These are phyloP conservation scores for Pyrocoelia pectoralis DNA, from an alignment of 2,888 invertebrate genomes.

Conservation along the genomic window DNA sequence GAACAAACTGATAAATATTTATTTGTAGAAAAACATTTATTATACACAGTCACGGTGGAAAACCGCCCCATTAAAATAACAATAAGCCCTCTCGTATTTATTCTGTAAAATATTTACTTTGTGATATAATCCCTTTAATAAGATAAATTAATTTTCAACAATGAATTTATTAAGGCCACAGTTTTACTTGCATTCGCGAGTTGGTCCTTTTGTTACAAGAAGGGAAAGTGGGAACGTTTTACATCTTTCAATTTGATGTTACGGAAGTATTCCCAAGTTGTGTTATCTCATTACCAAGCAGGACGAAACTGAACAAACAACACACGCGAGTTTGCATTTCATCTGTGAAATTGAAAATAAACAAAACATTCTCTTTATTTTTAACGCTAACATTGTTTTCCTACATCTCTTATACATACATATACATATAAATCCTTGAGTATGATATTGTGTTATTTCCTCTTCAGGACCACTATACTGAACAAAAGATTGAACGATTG, in stretches of 20 bases:
- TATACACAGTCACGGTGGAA: not conserved
- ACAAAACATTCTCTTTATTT: constrained; percentile 43
- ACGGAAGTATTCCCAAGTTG: constrained; percentile 41
- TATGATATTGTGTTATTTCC: no score
- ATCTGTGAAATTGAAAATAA: constrained; percentile 53
- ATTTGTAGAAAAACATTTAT: constrained; percentile 4
- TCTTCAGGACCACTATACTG: no score
- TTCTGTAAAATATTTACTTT: not conserved
- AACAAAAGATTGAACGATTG: no score
- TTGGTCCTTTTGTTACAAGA: no score
- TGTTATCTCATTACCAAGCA: constrained; percentile 45
- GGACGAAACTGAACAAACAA: constrained; percentile 45
- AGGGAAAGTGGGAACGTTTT: constrained; percentile 22
- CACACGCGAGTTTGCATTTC: constrained; percentile 49
- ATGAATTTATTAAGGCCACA: no score
- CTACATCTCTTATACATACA: constrained; percentile 4
- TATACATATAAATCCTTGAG: no score
- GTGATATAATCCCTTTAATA: not conserved
- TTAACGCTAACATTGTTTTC: constrained; percentile 26
- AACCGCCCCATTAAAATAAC: constrained; percentile 7
- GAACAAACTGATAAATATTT: constrained; percentile 13
- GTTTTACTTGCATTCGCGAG: no score
- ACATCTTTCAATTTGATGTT: constrained; percentile 42
- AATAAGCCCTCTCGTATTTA: not conserved
- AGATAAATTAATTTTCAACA: no score